Percentiles rank a stretch among this genome's conserved stretches.
Evolutionary conservation across 1,140 invertebrate genomes (phyloP).

Genomic region (Helicoverpa armigera): DNA sequence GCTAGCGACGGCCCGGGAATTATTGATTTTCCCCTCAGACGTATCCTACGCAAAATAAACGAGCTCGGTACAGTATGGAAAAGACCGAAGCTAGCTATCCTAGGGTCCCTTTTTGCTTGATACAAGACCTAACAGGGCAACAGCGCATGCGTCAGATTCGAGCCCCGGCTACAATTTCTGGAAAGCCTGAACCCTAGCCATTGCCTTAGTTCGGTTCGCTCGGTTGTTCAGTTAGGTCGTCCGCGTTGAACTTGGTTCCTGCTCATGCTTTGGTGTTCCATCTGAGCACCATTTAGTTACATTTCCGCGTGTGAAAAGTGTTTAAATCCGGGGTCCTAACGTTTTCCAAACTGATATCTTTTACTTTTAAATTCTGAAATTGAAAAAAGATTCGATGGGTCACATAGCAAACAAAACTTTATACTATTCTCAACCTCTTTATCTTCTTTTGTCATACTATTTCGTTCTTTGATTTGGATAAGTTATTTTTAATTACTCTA

Average conservation of each 20-base stretch:
- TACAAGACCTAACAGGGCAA: background rate
- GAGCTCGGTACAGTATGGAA: background rate
- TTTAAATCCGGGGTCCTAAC: background rate
- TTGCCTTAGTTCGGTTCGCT: background rate
- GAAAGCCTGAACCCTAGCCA: background rate
- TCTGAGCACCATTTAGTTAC: background rate
- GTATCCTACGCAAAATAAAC: background rate
- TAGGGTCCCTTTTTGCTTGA: slow-evolving; percentile 21
- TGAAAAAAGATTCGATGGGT: background rate
- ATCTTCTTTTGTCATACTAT: too few relatives aligned
- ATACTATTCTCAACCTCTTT: background rate
- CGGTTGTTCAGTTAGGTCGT: slow-evolving; percentile 11
- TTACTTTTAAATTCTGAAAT: background rate
- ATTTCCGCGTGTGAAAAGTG: background rate
- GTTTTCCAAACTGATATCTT: background rate
- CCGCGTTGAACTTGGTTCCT: background rate
- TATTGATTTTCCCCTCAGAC: background rate
- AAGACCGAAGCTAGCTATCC: background rate
- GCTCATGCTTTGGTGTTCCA: background rate
- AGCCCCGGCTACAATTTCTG: background rate
- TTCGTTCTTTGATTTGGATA: too few relatives aligned
- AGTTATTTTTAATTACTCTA: background rate
- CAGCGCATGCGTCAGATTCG: background rate
- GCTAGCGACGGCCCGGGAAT: slow-evolving; percentile 6
- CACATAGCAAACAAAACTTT: background rate